Base-by-base conservation (phyloP, 2,797 vertebrate species). In the Pipistrellus pipistrellus region DNA sequence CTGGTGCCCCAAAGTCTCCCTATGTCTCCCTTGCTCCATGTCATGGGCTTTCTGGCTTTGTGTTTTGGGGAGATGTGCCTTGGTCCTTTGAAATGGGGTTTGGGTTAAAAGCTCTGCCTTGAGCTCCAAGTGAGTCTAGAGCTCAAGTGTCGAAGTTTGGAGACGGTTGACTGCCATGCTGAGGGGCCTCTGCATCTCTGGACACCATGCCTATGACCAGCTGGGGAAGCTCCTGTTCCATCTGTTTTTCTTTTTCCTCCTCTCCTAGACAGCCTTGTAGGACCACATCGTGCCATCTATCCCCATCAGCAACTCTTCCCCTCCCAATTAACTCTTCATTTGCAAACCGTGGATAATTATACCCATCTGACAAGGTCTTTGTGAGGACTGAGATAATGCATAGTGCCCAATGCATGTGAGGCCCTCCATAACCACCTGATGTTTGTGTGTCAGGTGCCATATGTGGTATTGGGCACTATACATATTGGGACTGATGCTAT, bases 401-500 rank as follows among this genome's bases (percentile, higher is more conserved):
- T 3, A 30, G 13, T 21, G 27, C n/a, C 17, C 8, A 20, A 25
- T 27, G 4, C 44, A 27, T 15, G 3, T 6, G 11, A 11, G 23
- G n/a, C 41, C 12, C 51, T 32, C 1, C 0, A 13, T 21, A 44
- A 62, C 27, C 4, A 66, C 11, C 44, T 44, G 48, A 6, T 53
- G 32, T 21, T 55, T 68, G 27, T 25, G 35, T 27, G 14, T 25
- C 3, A 32, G 5, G 8, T 12, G 32, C 30, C 51, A 30, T 21
- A 8, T 0, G 25, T 48, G 15, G 17, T 38, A 5, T 17, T n/a
- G 13, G 59, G 8, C 35, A 32, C 11, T 3, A 10, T 14, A 18
- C n/a, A 3, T 3, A 3, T 5, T 15, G 57, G 15, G 13, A 20
- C 55, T 41, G 21, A 81, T 3, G 7, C 23, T 51, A 3, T 55